Percentiles rank a stretch among this genome's conserved stretches.
phyloP scores from a whole-genome alignment of 2,888 invertebrate species.

The Agrilus cyanescens region DNA sequence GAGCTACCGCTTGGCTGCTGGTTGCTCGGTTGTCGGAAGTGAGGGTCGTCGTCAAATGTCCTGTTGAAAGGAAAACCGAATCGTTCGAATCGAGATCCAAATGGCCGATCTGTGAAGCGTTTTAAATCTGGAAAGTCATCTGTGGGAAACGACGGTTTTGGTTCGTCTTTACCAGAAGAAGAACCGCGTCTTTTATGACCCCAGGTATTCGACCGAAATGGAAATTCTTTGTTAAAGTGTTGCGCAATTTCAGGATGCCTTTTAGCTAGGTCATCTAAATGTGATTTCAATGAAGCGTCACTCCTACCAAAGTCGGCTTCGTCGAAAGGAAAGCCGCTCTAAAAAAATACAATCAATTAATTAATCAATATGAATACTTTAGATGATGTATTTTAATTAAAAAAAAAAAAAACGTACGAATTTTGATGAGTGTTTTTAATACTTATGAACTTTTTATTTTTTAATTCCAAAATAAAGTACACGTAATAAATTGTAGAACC shows the following conservation, averaged over 20 bases:
- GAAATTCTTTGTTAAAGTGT: conserved; percentile 40
- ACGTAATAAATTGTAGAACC: no score
- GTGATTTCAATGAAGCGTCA: conserved; percentile 36
- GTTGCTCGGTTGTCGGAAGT: conserved; percentile 7
- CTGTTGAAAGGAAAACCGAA: conserved; percentile 29
- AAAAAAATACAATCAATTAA: conserved; percentile 20
- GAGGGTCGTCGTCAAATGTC: conserved; percentile 13
- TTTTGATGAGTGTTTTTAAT: no score
- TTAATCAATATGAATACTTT: not conserved
- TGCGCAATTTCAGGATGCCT: conserved; percentile 67
- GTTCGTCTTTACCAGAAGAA: conserved; percentile 40
- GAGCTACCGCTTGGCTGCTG: conserved; percentile 35
- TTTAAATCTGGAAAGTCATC: conserved; percentile 37
- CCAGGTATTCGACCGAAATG: conserved; percentile 35
- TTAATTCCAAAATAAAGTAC: no score
- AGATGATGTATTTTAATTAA: no score
- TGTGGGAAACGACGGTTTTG: conserved; percentile 31
- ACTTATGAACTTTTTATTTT: no score
- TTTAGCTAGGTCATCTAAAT: conserved; percentile 57
- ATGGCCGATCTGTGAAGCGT: conserved; percentile 33
- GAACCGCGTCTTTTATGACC: conserved; percentile 29
- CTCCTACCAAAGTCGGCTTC: conserved; percentile 31
- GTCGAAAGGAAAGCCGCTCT: conserved; percentile 60
- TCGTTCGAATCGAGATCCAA: conserved; percentile 28
- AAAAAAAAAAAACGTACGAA: no score